Conservation (phyloP, 2,888 invertebrate genomes). For the Syrista parreyssii region DNA sequence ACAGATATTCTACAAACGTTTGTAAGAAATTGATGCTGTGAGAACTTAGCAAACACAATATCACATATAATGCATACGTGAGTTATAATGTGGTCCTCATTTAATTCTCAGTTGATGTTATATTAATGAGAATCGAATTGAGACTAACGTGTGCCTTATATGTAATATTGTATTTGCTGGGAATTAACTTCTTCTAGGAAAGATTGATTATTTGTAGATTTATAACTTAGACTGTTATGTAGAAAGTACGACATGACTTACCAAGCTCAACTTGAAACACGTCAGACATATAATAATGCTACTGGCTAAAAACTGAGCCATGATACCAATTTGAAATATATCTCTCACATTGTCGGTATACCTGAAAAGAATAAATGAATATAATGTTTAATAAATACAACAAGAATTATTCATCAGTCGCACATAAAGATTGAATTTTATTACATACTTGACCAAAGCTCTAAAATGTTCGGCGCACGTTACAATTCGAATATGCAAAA, state of each 20-base stretch:
- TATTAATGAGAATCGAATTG: too few relatives aligned
- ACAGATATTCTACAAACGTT: too few relatives aligned
- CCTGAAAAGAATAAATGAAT: slow-evolving; percentile 33
- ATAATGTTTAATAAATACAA: not conserved
- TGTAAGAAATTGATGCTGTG: too few relatives aligned
- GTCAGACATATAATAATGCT: slow-evolving; percentile 61
- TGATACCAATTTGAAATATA: slow-evolving; percentile 47
- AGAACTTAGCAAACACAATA: too few relatives aligned
- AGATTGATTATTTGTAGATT: too few relatives aligned
- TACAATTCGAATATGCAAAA: slow-evolving; percentile 17
- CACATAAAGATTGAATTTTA: not conserved
- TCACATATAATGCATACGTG: too few relatives aligned
- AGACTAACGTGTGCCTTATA: too few relatives aligned
- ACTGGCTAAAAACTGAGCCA: slow-evolving; percentile 57
- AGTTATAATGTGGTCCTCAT: too few relatives aligned
- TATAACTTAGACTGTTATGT: not conserved
- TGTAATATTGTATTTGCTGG: too few relatives aligned
- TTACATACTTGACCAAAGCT: slow-evolving; percentile 48
- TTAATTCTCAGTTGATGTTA: too few relatives aligned
- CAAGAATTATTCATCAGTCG: too few relatives aligned
- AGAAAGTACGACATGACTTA: slow-evolving; percentile 30
- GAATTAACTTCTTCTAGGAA: too few relatives aligned
- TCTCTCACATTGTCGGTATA: slow-evolving; percentile 51
- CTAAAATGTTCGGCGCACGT: slow-evolving; percentile 49
- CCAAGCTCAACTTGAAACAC: slow-evolving; percentile 59